Evolutionary conservation across 2,113 vertebrate genomes (phyloP).

Genomic region (Oryzias woworae): DNA sequence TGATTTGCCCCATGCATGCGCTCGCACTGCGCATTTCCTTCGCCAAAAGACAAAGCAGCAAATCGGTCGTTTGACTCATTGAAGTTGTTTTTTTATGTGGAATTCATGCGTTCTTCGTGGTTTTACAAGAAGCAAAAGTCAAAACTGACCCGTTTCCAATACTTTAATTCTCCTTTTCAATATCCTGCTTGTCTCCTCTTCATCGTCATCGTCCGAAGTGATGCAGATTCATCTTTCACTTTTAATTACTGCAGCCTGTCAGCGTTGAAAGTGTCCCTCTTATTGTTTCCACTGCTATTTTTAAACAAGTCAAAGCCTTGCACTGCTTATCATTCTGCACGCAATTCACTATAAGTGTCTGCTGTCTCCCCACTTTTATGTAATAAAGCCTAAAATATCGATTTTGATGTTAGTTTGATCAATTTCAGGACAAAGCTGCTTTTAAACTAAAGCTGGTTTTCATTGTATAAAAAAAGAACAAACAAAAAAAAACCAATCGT

Average conservation of each 20-base stretch:
- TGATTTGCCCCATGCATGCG: slow-evolving; percentile 13
- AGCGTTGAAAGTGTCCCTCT: background rate
- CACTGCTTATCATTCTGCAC: slow-evolving; percentile 10
- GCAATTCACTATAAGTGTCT: slow-evolving; percentile 7
- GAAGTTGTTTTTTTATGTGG: background rate
- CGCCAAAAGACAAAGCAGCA: slow-evolving; percentile 41
- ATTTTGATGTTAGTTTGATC: no score
- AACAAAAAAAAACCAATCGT: no score
- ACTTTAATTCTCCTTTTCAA: background rate
- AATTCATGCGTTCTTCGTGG: background rate
- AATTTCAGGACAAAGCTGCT: no score
- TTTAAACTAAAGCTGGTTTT: no score
- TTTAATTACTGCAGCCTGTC: slow-evolving; percentile 6
- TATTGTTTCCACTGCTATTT: background rate
- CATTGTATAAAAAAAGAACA: no score
- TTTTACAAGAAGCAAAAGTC: background rate
- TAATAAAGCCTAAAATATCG: no score
- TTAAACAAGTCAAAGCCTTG: slow-evolving; percentile 13
- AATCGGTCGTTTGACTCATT: slow-evolving; percentile 41
- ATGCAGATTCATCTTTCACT: slow-evolving; percentile 8
- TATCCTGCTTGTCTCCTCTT: background rate
- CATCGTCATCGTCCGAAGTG: slow-evolving; percentile 1
- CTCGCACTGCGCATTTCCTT: slow-evolving; percentile 46
- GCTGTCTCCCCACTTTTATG: background rate
- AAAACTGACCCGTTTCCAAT: slow-evolving; percentile 8